Percentiles rank a stretch among this genome's conserved stretches.
These are phyloP conservation scores for Pseudomyrmex gracilis DNA, from an alignment of 1,140 invertebrate species.

Conservation along the genomic window DNA sequence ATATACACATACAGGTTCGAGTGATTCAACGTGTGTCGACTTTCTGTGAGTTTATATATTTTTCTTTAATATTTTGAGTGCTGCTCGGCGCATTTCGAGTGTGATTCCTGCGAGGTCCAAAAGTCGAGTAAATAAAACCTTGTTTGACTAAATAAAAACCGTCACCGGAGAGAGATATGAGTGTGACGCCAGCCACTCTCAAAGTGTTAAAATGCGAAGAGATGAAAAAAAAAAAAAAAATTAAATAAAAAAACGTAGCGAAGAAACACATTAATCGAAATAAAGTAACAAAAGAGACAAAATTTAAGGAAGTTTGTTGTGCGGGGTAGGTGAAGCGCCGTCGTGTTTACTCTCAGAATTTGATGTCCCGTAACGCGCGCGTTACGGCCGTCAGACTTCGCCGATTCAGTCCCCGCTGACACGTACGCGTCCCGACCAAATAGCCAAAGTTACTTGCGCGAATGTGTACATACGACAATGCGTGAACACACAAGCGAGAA, in stretches of 20 bases:
- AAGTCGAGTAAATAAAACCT: no score
- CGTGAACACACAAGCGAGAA: conserved; percentile 34
- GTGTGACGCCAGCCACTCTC: no score
- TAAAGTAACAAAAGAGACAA: background rate
- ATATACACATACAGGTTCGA: background rate
- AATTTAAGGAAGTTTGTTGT: background rate
- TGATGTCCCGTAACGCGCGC: conserved; percentile 26
- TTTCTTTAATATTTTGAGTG: background rate
- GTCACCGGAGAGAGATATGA: no score
- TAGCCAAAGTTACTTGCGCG: conserved; percentile 57
- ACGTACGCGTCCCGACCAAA: conserved; percentile 25
- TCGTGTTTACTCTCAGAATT: conserved; percentile 37
- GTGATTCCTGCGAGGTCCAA: no score
- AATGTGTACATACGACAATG: conserved; percentile 38
- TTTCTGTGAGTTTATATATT: background rate
- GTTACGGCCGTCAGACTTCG: conserved; percentile 12
- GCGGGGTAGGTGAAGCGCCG: conserved; percentile 10
- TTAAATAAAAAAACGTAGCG: no score
- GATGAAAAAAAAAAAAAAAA: no score
- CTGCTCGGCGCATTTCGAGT: no score
- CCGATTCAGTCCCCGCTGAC: conserved; percentile 27
- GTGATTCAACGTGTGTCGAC: no score
- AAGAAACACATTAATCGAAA: background rate
- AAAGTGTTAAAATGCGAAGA: no score
- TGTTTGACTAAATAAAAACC: no score